Evolutionary conservation across 2,888 invertebrate species (phyloP), one percentile per base, ranked within the genome.

Genomic region (Argyresthia goedartella): DNA sequence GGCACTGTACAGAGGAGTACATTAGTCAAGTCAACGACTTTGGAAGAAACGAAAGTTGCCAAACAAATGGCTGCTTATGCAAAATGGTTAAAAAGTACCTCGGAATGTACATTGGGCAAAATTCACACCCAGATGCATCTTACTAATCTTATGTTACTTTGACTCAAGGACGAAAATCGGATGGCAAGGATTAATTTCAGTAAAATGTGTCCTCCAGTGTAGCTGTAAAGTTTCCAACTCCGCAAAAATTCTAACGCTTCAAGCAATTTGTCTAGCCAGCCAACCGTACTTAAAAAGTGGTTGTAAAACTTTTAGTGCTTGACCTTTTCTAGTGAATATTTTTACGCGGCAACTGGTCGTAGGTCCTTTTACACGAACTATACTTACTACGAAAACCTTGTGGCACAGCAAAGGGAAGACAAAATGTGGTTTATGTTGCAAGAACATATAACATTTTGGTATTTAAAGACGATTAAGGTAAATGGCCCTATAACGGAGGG

Each of bases 261-360:
- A n/a, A 4, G 13, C 68, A 69, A 73, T 73, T 75, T 73, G 76
- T 74, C 71, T 69, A 70, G 66, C 67, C 67, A 62, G 65, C 70
- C 66, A 62, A 58, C 62, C 69, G 65, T 54, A 65, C 64, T 66
- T 69, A 70, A 69, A 69, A 74, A 73, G 67, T 68, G 69, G 66
- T 61, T 66, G 71, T 76, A 73, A 76, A 76, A 76, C 67, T 76
- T 75, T 73, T 74, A 75, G 71, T 68, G 66, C 65, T 61, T 65
- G 64, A 68, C 69, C 72, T 68, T 54, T 48, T 10, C 36, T 48
- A 13, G 48, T 11, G 47, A 48, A 8, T 35, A 35, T 10, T 36
- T 8, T 16, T 45, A 45, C 4, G 16, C 16, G 11, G 11, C 9
- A 7, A 11, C 16, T 45, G n/a, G 6, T 8, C 16, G 10, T n/a